Evolutionary conservation across 2,113 vertebrate species (phyloP).

Genomic region (Boulengeromyrus knoepffleri): DNA sequence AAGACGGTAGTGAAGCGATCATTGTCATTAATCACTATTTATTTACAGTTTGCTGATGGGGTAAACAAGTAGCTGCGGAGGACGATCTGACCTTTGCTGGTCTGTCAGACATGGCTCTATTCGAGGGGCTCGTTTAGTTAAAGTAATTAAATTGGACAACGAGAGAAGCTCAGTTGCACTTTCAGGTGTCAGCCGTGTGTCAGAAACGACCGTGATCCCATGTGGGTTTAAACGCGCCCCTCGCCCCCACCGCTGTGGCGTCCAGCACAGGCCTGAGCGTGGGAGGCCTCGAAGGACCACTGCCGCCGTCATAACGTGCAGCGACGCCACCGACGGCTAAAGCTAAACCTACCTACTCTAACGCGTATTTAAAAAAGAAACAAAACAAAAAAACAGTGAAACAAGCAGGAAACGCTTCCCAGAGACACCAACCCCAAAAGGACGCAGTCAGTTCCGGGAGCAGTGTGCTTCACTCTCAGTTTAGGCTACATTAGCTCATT

Average conservation of each 20-base stretch:
- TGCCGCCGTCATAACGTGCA: not conserved
- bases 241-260: not conserved
- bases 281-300: not conserved
- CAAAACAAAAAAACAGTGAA: not conserved
- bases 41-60: not conserved
- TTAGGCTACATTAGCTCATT: not conserved
- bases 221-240: too few relatives aligned
- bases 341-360: not conserved
- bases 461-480: not conserved
- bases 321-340: not conserved
- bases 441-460: not conserved
- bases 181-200: not conserved
- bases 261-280: not conserved
- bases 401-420: not conserved
- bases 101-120: not conserved
- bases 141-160: not conserved
- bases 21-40: not conserved
- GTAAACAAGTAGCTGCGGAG: not conserved
- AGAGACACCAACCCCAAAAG: not conserved
- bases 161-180: not conserved
- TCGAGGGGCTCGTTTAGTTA: not conserved
- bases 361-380: not conserved
- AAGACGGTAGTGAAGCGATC: not conserved
- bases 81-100: not conserved
- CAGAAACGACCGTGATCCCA: not conserved